Conservation (phyloP, 2,888 invertebrate species). For the Bombylius discolor region DNA sequence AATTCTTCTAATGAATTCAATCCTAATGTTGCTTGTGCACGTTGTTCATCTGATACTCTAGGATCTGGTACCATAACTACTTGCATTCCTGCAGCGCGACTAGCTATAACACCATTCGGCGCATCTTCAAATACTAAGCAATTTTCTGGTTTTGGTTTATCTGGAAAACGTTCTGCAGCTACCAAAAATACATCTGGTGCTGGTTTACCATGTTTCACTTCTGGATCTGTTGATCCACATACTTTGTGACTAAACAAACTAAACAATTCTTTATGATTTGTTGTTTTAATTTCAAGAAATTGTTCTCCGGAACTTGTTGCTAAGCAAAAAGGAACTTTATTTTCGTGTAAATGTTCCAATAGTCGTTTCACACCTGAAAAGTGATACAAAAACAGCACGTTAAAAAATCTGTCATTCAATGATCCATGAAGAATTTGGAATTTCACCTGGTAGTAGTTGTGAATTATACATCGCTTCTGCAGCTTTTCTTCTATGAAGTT, state of each 20-base stretch:
- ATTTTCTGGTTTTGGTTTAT: constrained; percentile 44
- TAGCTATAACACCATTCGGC: constrained; percentile 75
- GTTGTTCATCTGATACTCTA: constrained; percentile 37
- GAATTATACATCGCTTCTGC: constrained; percentile 55
- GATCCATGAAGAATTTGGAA: constrained; percentile 47
- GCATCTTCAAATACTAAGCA: constrained; percentile 89
- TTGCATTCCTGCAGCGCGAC: constrained; percentile 70
- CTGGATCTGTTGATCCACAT: constrained; percentile 61
- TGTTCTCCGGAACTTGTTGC: constrained; percentile 73
- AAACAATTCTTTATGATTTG: constrained; percentile 51
- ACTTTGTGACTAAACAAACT: constrained; percentile 62
- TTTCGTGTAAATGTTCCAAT: constrained; percentile 57
- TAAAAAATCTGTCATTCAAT: neutral
- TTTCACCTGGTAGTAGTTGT: constrained; percentile 51
- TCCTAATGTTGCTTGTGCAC: constrained; percentile 52
- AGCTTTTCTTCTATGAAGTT: constrained; percentile 33
- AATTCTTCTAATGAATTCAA: constrained; percentile 63
- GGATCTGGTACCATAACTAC: constrained; percentile 69
- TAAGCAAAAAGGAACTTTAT: constrained; percentile 71
- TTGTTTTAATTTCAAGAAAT: constrained; percentile 58
- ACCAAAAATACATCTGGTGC: constrained; percentile 77
- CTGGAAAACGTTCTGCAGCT: constrained; percentile 58
- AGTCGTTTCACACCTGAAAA: constrained; percentile 63
- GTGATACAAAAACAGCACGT: neutral
- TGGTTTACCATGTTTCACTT: constrained; percentile 78